phyloP scores from a whole-genome alignment of 2,113 vertebrate species.

The Paedocypris sp. region DNA sequence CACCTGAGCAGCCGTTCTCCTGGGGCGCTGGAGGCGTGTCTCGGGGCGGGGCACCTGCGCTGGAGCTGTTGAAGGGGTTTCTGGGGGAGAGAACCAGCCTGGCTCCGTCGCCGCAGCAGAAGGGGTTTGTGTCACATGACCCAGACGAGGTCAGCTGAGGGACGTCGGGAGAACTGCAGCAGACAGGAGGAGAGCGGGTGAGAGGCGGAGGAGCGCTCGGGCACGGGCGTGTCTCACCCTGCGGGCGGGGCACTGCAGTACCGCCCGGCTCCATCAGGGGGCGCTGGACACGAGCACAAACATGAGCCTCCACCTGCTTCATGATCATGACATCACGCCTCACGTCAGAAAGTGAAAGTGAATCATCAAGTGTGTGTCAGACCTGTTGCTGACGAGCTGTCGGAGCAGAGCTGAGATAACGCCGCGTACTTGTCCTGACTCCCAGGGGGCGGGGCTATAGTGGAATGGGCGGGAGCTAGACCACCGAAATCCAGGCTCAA shows the following conservation, averaged over 20 bases:
- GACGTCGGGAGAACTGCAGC: constrained; percentile 57
- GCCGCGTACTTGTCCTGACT: constrained; percentile 62
- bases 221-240: too few species aligned
- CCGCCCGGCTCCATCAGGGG: constrained; percentile 56
- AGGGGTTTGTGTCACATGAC: constrained; percentile 74
- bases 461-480: constrained; percentile 42
- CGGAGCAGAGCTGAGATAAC: constrained; percentile 60
- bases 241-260: constrained; percentile 62
- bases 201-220: too few species aligned
- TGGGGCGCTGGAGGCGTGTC: too few species aligned
- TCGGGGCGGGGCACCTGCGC: too few species aligned
- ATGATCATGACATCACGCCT: too few species aligned
- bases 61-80: constrained; percentile 75
- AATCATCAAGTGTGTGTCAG: too few species aligned
- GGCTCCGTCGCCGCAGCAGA: constrained; percentile 45
- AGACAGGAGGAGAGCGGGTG: too few species aligned
- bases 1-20: too few species aligned
- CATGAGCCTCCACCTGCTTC: too few species aligned
- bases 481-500: constrained; percentile 67
- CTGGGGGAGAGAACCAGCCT: constrained; percentile 66
- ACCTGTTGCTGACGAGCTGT: constrained; percentile 50
- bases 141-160: constrained; percentile 44
- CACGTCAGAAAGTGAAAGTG: too few species aligned
- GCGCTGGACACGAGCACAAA: too few species aligned
- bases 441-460: constrained; percentile 8